Percentiles rank a stretch among this genome's conserved stretches.
Conservation (phyloP, 2,797 vertebrate genomes). For the Tadarida brasiliensis region DNA sequence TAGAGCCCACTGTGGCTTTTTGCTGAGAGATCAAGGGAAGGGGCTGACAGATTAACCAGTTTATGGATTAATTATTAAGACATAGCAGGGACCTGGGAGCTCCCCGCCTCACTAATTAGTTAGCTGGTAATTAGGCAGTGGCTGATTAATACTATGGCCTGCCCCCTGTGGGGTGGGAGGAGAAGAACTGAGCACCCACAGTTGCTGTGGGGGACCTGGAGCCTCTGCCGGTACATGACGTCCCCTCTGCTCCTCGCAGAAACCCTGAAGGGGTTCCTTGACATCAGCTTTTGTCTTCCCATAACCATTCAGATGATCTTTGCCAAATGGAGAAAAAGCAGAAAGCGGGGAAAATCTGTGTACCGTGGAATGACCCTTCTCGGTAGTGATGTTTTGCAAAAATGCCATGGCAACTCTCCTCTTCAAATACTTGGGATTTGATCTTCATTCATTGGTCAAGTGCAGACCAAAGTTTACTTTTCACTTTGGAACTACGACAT, state of each 20-base stretch:
- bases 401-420: constrained; percentile 11
- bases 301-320: not conserved
- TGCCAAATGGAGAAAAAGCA: not conserved
- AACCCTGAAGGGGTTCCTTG: not conserved
- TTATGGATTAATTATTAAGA: constrained; percentile 75
- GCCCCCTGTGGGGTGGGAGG: constrained; percentile 40
- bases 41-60: constrained; percentile 50
- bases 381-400: not conserved
- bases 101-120: constrained; percentile 71
- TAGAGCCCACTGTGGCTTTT: not conserved
- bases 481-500: not conserved
- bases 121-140: constrained; percentile 71
- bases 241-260: not conserved
- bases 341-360: not conserved
- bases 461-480: constrained; percentile 43
- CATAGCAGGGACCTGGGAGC: constrained; percentile 56
- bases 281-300: not conserved
- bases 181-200: not conserved
- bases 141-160: constrained; percentile 63
- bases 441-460: constrained; percentile 18
- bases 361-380: not conserved
- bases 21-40: constrained; percentile 33
- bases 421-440: not conserved
- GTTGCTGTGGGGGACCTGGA: not conserved
- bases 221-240: not conserved